These are phyloP conservation scores for Xiphias gladius DNA, from an alignment of 2,113 vertebrate species.

Conservation along the genomic window DNA sequence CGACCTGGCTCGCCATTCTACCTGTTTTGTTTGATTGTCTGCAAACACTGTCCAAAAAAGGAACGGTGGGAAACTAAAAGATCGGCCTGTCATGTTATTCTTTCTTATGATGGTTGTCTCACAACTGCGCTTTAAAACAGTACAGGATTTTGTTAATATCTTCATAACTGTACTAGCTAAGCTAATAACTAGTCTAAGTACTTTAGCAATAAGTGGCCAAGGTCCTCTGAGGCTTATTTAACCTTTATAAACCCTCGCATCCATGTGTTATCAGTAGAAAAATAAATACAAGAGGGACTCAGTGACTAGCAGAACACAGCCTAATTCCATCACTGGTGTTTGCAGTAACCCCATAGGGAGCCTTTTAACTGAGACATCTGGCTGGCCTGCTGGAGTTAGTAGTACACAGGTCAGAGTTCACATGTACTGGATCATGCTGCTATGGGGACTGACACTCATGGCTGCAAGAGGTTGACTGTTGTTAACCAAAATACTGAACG, in stretches of 20 bases:
- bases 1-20: conserved; percentile 28
- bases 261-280: conserved; percentile 37
- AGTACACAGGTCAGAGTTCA: conserved; percentile 58
- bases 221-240: conserved; percentile 42
- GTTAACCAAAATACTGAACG: conserved; percentile 27
- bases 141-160: conserved; percentile 24
- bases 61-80: conserved; percentile 17
- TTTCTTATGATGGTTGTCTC: conserved; percentile 18
- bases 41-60: conserved; percentile 47
- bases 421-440: conserved; percentile 55
- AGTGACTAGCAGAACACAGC: conserved; percentile 47
- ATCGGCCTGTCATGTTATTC: conserved; percentile 2
- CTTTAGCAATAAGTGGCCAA: conserved; percentile 37
- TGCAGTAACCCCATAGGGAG: conserved; percentile 37
- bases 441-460: conserved; percentile 32
- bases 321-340: conserved; percentile 56
- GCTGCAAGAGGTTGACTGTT: conserved; percentile 47
- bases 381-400: conserved; percentile 46
- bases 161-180: conserved; percentile 13
- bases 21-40: conserved; percentile 50
- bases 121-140: conserved; percentile 2
- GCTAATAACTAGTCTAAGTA: conserved; percentile 53
- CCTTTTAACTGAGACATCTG: conserved; percentile 57
- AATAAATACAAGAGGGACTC: conserved; percentile 46
- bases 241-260: conserved; percentile 42